Percentiles rank a stretch among this genome's conserved stretches.
These are phyloP conservation scores for Gallinago undulata DNA, from an alignment of 2,113 vertebrate genomes.

Conservation along the genomic window DNA sequence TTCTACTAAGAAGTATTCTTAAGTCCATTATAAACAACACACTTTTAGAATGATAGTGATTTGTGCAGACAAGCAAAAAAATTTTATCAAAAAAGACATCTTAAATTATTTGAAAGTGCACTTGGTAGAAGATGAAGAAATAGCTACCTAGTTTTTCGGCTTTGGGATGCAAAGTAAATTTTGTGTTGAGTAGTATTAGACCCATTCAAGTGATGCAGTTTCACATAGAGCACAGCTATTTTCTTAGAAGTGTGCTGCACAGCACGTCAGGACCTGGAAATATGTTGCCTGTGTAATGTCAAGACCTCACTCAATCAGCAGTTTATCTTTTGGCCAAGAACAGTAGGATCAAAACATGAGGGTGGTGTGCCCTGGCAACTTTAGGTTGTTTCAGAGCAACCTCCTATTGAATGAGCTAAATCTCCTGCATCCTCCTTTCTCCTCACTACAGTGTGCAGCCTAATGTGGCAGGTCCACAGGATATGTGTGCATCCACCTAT, in stretches of 20 bases:
- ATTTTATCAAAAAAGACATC: neutral
- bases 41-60: neutral
- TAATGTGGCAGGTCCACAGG: neutral
- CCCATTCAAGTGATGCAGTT: neutral
- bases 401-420: conserved; percentile 33
- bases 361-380: neutral
- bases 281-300: conserved; percentile 50
- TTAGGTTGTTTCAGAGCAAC: conserved; percentile 1
- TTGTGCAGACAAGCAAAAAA: neutral
- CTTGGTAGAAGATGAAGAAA: neutral
- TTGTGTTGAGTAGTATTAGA: neutral
- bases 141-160: neutral
- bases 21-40: conserved; percentile 31
- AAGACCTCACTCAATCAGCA: conserved; percentile 29
- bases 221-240: neutral
- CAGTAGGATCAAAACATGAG: conserved; percentile 17
- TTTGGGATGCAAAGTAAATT: neutral
- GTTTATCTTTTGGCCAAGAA: conserved; percentile 43
- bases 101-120: neutral
- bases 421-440: conserved; percentile 3
- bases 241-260: conserved; percentile 14
- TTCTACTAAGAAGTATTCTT: conserved; percentile 19
- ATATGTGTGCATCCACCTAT: neutral
- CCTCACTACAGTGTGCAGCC: neutral
- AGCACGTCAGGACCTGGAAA: conserved; percentile 62